Base-by-base conservation (phyloP, 2,113 vertebrate species). In the Hystrix cristata region DNA sequence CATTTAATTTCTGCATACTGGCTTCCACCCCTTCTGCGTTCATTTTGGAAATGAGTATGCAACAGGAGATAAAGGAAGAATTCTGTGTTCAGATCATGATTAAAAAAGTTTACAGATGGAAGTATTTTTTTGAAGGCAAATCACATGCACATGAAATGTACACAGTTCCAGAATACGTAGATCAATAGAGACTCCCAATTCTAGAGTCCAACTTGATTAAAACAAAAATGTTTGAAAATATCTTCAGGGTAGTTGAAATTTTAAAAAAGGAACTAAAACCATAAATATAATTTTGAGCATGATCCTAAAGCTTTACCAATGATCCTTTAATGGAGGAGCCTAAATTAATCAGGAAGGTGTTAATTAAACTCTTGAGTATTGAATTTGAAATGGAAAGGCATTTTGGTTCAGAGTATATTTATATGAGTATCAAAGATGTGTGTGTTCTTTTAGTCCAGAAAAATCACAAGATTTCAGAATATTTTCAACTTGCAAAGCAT, bases 401-500 rank as follows among this genome's bases (percentile, higher is more conserved):
- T 0, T 31, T 93, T 79, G 31, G 7, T 23, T 95, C n/a, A 93
- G 29, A 87, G 3, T 1, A 53, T 78, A 59, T 93, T 91, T 90
- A 57, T 25, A 1, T 87, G 57, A 71, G 1, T n/a, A 51, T 87
- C 51, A 87, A 85, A 87, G 10, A 34, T 71, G 5, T 83, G 3
- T 46, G 55, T 93, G 3, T n/a, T 76, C 55, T 5, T 27, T 78
- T 71, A 51, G 5, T 57, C 43, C n/a, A 57, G 15, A n/a, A 86
- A 69, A 74, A 43, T 29, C 10, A 76, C 53, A 87, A 78, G 8
- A 1, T 83, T 86, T 76, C 38, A 57, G 9, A 8, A 11, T 72
- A 67, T 92, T 95, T 59, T 74, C 83, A 96, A 85, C 2, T 85
- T 92, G 29, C 1, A 69, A 96, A 92, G 13, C 7, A 82, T 83